Evolutionary conservation across 1,140 invertebrate species (phyloP).

Genomic region (Ceratina japonica): DNA sequence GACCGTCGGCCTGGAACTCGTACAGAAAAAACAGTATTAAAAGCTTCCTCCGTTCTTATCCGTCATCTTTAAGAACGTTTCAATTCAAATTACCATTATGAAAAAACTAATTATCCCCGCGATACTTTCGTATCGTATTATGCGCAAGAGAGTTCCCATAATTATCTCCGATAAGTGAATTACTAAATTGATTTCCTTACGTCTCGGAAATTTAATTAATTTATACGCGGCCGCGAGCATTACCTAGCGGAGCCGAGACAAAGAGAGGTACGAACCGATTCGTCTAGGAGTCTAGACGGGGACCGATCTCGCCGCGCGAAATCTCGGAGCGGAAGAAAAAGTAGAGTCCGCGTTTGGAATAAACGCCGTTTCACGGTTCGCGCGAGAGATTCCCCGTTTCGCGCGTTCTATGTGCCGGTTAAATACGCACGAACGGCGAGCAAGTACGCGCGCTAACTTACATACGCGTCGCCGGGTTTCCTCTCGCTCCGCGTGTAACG

Average conservation of each 20-base stretch:
- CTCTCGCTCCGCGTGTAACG: slow-evolving; percentile 4
- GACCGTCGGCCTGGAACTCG: neutral
- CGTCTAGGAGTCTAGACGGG: neutral
- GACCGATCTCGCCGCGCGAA: neutral
- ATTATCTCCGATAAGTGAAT: neutral
- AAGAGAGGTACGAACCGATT: no score
- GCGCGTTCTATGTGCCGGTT: neutral
- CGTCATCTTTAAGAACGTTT: neutral
- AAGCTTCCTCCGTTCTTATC: neutral
- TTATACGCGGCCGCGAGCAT: neutral
- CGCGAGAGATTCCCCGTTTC: slow-evolving; percentile 11
- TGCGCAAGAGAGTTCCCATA: slow-evolving; percentile 5
- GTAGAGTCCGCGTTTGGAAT: slow-evolving; percentile 10
- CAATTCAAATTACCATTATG: neutral
- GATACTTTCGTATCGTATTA: neutral
- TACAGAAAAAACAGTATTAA: neutral
- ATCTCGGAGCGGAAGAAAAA: neutral
- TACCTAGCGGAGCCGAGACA: no score
- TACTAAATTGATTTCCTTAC: neutral
- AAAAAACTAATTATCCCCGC: neutral
- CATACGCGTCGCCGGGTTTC: neutral
- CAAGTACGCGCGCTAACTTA: neutral
- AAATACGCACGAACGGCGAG: neutral
- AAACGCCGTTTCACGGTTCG: slow-evolving; percentile 6
- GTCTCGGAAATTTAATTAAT: slow-evolving; percentile 3